phyloP scores from a whole-genome alignment of 2,888 invertebrate species.

The Drosophila nr. perissopoda region DNA sequence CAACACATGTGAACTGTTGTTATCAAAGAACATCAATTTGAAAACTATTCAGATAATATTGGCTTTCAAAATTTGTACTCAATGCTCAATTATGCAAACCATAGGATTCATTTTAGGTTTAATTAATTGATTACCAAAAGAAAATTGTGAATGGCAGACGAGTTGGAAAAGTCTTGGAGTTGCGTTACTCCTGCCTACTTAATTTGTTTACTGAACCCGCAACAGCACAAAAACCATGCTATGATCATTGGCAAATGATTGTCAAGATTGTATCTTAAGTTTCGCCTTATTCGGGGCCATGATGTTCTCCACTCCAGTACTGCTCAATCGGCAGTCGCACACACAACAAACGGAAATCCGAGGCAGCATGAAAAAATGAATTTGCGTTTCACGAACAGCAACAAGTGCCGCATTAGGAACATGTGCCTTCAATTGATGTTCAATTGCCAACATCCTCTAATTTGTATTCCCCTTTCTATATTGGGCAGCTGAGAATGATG shows the following conservation, averaged over 20 bases:
- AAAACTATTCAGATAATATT: neutral
- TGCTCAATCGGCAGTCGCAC: conserved; percentile 21
- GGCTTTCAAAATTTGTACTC: neutral
- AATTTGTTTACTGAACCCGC: neutral
- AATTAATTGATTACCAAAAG: neutral
- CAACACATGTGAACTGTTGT: neutral
- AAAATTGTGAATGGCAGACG: neutral
- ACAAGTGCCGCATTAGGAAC: conserved; percentile 42
- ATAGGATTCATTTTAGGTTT: neutral
- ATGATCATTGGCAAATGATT: neutral
- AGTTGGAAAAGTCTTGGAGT: neutral
- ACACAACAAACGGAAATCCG: conserved; percentile 25
- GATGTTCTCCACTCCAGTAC: conserved; percentile 7
- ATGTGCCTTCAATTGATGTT: conserved; percentile 47
- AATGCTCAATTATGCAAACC: neutral
- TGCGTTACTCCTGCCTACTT: neutral
- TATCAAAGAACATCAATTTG: neutral
- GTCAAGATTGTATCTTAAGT: conserved; percentile 6
- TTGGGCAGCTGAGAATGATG: conserved; percentile 86
- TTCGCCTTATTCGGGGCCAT: conserved; percentile 18
- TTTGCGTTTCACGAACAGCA: conserved; percentile 26
- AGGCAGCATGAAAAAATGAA: conserved; percentile 23
- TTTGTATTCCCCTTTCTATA: neutral
- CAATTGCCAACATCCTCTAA: conserved; percentile 33
- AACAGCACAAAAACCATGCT: neutral